Percentiles rank a stretch among this genome's conserved stretches.
Conservation (phyloP, 2,113 vertebrate genomes). For the Ictidomys tridecemlineatus region DNA sequence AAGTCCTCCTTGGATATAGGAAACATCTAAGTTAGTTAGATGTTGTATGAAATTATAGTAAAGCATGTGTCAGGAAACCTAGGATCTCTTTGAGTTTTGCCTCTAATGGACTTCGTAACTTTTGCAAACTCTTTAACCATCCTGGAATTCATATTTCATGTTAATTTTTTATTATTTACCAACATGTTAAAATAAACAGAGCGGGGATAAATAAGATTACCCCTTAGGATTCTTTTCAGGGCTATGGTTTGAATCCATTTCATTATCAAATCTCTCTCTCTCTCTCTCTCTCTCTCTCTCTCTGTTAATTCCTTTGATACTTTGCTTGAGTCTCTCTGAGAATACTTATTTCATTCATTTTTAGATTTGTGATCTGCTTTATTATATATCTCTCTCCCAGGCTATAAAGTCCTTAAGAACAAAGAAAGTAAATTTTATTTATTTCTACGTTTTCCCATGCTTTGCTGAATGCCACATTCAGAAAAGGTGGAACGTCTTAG, state of each 20-base stretch:
- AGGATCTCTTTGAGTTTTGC: neutral
- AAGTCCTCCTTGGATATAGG: neutral
- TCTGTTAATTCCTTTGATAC: neutral
- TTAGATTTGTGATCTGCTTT: neutral
- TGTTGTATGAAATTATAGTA: neutral
- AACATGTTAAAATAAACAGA: neutral
- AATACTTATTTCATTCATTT: neutral
- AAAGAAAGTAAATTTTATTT: neutral
- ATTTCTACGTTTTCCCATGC: neutral
- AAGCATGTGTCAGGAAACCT: neutral
- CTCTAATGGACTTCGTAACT: neutral
- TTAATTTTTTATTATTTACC: too few relatives aligned
- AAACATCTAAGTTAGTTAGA: neutral
- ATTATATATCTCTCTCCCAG: neutral
- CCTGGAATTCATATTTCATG: neutral
- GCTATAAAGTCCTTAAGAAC: neutral
- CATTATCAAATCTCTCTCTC: slow-evolving; percentile 6
- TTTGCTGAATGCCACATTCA: neutral
- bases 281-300: slow-evolving; percentile 2
- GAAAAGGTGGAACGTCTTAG: neutral
- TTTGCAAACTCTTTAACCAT: slow-evolving; percentile 24
- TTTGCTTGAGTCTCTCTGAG: neutral
- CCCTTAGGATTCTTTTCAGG: neutral
- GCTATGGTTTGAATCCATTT: neutral
- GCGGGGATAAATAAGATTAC: neutral